A percentile compares a stretch with the other conserved stretches of the same genome.
phyloP scores from a whole-genome alignment of 2,113 vertebrate genomes.

The Misgurnus mizolepis region DNA sequence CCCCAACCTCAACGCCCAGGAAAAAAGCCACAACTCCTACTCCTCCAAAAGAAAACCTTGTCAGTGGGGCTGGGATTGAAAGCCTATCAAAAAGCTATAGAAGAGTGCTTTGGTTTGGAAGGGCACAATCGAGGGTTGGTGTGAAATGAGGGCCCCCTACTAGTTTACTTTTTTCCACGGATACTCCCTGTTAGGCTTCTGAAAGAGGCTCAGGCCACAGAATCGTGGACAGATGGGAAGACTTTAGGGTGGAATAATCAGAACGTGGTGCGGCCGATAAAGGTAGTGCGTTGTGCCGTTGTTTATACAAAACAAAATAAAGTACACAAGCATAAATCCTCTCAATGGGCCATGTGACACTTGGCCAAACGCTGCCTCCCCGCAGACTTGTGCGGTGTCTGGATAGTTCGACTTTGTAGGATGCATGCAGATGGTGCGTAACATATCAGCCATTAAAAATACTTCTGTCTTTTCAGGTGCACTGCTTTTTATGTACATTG shows the following conservation, averaged over 20 bases:
- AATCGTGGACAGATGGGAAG: conserved; percentile 90
- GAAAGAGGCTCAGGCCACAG: conserved; percentile 69
- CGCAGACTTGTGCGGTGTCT: conserved; percentile 3
- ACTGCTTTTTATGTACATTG: neutral
- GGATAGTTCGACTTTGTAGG: conserved; percentile 22
- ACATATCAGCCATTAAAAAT: neutral
- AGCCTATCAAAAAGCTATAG: conserved; percentile 99
- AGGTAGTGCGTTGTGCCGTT: conserved; percentile 72
- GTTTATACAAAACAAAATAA: conserved; percentile 81
- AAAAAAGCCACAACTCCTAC: conserved; percentile 62
- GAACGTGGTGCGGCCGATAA: conserved; percentile 73
- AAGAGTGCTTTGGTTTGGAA: conserved; percentile 93
- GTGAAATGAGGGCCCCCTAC: conserved; percentile 87
- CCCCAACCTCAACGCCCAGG: conserved; percentile 60
- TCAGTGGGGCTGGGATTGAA: conserved; percentile 94
- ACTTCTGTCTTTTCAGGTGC: neutral
- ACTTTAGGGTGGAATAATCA: conserved; percentile 89
- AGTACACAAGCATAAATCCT: conserved; percentile 73
- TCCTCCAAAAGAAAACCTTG: conserved; percentile 71
- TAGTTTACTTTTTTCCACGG: conserved; percentile 74
- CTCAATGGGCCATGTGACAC: conserved; percentile 55
- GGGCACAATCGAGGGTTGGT: conserved; percentile 81
- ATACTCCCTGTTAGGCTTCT: conserved; percentile 67
- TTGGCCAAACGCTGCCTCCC: conserved; percentile 33
- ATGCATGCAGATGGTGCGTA: conserved; percentile 16